Evolutionary conservation across 2,113 vertebrate species (phyloP).

Genomic region (Cyprinus carpio): DNA sequence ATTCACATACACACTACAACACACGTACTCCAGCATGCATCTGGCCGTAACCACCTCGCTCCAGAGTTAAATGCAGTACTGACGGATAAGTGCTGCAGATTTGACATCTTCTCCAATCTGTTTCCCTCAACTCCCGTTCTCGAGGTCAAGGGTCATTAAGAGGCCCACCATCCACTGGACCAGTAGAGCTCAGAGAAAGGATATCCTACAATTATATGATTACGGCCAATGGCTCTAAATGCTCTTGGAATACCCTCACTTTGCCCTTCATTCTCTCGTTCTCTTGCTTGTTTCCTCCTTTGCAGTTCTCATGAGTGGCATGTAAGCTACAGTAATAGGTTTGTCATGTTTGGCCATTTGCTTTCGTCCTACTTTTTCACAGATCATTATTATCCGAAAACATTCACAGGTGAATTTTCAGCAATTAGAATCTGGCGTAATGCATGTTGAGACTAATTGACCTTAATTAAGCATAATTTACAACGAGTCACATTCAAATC

Average conservation of each 20-base stretch:
- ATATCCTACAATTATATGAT: slow-evolving; percentile 56
- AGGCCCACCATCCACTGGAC: slow-evolving; percentile 46
- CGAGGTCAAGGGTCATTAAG: slow-evolving; percentile 59
- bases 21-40: slow-evolving; percentile 16
- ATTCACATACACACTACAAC: neutral
- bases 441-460: slow-evolving; percentile 13
- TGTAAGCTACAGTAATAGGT: slow-evolving; percentile 35
- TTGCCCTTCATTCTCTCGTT: slow-evolving; percentile 20
- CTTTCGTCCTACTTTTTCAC: slow-evolving; percentile 25
- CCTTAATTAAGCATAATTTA: slow-evolving; percentile 45
- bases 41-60: slow-evolving; percentile 5
- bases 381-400: slow-evolving; percentile 41
- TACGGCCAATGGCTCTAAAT: slow-evolving; percentile 52
- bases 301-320: slow-evolving; percentile 34
- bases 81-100: slow-evolving; percentile 51
- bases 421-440: slow-evolving; percentile 31
- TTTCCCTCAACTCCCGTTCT: slow-evolving; percentile 33
- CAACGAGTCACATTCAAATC: neutral
- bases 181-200: slow-evolving; percentile 45
- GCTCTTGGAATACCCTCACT: slow-evolving; percentile 33
- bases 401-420: slow-evolving; percentile 34
- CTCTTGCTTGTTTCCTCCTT: slow-evolving; percentile 20
- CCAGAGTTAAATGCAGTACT: slow-evolving; percentile 51
- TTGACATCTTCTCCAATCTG: slow-evolving; percentile 43
- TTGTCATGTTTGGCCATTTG: slow-evolving; percentile 50